Evolutionary conservation across 2,797 vertebrate species (phyloP), one percentile per base, ranked within the genome.

Genomic region (Knipowitschia caucasica): DNA sequence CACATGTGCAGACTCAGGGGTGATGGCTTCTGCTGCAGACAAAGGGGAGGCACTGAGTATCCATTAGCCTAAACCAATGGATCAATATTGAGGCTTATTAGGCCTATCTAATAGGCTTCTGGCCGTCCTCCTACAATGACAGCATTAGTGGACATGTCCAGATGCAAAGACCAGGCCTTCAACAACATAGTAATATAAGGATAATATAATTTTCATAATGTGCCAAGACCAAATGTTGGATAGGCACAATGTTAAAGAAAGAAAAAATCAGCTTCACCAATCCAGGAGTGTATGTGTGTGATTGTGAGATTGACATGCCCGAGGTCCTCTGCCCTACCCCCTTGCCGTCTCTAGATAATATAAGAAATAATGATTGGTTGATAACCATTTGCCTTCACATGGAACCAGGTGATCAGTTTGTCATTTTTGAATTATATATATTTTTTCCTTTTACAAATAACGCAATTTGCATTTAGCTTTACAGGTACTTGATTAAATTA

Each of bases 81-180:
- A 90, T 90, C 85, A 86, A 82, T 90, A 91, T 73, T 72, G 80
- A 82, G 84, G 60, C 59, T 68, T 73, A 77, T 68, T 56, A 78
- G 67, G 54, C 70, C 78, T n/a, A 27, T 59, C 74, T 87, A 84
- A 86, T 79, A 82, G 85, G 70, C 73, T 72, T 71, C 69, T 81
- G 73, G 60, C 29, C 17, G 5, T 33, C 44, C 45, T 65, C 65
- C 69, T 82, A 77, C 80, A 83, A 85, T 76, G 83, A 81, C 75
- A 76, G 80, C 82, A 80, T 80, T 82, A 81, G 78, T 18, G 36
- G 64, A 75, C 64, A 67, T 53, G 73, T 73, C 64, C 77, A 79
- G 73, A 84, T 79, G 73, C 81, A 50, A 55, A 54, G 53, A 55
- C 42, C 46, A 53, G 58, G 63, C 45, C 33, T 42, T 34, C 50